Conservation (phyloP, 2,113 vertebrate genomes). For the Rhea americana region DNA sequence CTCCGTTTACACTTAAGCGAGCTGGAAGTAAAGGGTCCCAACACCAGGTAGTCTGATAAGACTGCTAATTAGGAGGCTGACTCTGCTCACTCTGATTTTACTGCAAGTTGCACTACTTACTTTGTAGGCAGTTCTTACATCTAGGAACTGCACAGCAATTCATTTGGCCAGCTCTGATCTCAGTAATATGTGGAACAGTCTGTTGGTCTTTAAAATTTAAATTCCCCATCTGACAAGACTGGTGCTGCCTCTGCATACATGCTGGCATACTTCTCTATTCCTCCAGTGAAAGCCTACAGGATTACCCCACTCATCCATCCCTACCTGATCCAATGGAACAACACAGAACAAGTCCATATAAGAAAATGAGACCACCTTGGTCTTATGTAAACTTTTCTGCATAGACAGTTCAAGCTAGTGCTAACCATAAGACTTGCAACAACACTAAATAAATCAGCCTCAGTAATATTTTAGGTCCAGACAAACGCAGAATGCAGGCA, state of each 20-base stretch:
- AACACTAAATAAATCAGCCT: background rate
- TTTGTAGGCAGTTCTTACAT: background rate
- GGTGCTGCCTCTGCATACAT: rapidly evolving
- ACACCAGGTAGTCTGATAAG: background rate
- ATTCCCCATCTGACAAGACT: background rate
- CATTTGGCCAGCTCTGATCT: background rate
- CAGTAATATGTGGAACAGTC: background rate
- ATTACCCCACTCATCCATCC: background rate
- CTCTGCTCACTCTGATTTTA: background rate
- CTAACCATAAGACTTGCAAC: background rate
- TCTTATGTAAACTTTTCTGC: background rate
- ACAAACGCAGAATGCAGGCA: background rate
- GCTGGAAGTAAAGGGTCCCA: background rate
- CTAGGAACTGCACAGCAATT: background rate
- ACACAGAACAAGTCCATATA: background rate
- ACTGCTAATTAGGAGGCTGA: background rate
- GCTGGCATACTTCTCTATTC: background rate
- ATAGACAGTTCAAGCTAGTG: background rate
- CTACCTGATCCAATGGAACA: rapidly evolving
- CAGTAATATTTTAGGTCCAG: background rate
- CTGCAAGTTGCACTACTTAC: background rate
- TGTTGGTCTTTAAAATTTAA: background rate
- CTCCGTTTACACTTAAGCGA: background rate
- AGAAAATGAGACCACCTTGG: background rate
- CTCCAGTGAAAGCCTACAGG: background rate